Conservation (phyloP, 2,113 vertebrate genomes). For the Ptilorrhoa leucosticta region DNA sequence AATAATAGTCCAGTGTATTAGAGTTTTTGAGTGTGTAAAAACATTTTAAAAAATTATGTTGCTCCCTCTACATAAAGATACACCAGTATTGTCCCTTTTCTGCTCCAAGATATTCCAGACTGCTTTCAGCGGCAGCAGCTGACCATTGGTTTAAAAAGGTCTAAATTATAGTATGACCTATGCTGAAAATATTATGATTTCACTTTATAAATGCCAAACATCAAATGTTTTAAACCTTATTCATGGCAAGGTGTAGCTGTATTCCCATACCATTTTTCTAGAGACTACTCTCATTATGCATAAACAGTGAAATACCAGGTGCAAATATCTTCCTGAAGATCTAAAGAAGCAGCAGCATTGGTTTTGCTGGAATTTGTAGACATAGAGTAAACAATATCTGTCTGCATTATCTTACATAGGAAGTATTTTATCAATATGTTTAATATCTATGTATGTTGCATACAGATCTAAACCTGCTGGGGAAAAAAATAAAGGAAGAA, state of each 20-base stretch:
- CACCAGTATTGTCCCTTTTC: background rate
- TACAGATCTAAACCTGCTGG: background rate
- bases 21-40: background rate
- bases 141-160: background rate
- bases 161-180: background rate
- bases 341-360: background rate
- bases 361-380: background rate
- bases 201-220: background rate
- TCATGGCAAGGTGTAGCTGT: background rate
- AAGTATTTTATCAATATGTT: background rate
- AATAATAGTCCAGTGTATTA: background rate
- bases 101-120: background rate
- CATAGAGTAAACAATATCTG: background rate
- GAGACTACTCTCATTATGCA: background rate
- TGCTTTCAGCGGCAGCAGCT: background rate
- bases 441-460: background rate
- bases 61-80: background rate
- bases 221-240: background rate
- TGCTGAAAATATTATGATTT: background rate
- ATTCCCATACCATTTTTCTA: background rate
- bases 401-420: background rate
- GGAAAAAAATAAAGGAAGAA: background rate
- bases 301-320: background rate
- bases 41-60: background rate
- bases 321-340: background rate